Conservation (phyloP, 2,888 invertebrate genomes). For the Cephus nigrinus region DNA sequence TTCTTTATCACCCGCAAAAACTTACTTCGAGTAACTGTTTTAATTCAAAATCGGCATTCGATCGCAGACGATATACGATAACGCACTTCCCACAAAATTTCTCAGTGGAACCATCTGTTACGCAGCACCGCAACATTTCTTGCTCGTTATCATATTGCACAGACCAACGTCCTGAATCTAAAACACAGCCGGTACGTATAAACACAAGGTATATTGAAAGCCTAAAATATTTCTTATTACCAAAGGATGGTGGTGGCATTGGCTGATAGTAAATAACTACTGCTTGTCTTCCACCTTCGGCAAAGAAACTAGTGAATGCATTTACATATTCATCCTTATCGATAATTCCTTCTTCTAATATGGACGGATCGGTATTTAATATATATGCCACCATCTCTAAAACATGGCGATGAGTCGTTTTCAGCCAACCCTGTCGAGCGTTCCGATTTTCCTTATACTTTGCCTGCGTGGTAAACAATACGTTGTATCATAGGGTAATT, state of each 20-base stretch:
- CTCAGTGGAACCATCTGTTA: constrained; percentile 73
- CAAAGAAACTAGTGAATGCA: constrained; percentile 73
- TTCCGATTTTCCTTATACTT: constrained; percentile 74
- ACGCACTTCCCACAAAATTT: constrained; percentile 74
- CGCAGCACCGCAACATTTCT: constrained; percentile 70
- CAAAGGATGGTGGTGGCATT: constrained; percentile 74
- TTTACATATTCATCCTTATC: constrained; percentile 76
- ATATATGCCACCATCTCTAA: constrained; percentile 75
- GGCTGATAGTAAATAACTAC: constrained; percentile 77
- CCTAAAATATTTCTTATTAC: constrained; percentile 61
- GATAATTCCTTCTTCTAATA: constrained; percentile 76
- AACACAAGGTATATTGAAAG: not conserved
- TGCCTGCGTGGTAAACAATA: constrained; percentile 62
- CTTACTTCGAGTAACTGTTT: constrained; percentile 77
- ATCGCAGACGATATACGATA: constrained; percentile 76
- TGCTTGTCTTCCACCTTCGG: constrained; percentile 72
- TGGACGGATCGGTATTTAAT: constrained; percentile 69
- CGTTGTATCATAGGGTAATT: not conserved
- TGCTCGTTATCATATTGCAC: constrained; percentile 56
- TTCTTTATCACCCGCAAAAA: constrained; percentile 3
- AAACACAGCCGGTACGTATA: constrained; percentile 8
- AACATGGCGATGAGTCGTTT: constrained; percentile 73
- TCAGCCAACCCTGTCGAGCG: constrained; percentile 65
- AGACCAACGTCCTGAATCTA: constrained; percentile 74
- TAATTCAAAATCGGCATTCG: constrained; percentile 71